A percentile compares a stretch with the other conserved stretches of the same genome.
phyloP scores from a whole-genome alignment of 2,113 vertebrate species.

The Ondatra zibethicus region DNA sequence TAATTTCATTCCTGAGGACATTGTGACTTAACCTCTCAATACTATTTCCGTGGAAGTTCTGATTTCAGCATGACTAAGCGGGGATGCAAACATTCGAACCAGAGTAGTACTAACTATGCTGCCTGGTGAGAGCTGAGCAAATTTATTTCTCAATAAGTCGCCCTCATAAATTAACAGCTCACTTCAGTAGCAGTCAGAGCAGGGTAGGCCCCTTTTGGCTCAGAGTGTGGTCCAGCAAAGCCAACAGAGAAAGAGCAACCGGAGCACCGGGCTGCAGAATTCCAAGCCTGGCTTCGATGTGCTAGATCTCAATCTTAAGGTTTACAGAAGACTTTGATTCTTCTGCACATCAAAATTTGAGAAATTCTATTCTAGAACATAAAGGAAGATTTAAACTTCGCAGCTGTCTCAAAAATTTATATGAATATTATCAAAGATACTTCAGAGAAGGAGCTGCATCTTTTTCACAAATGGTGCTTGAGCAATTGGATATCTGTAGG shows the following conservation, averaged over 20 bases:
- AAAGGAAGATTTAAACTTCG: not conserved
- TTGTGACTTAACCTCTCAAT: not conserved
- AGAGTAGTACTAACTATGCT: not conserved
- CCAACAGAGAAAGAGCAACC: not conserved
- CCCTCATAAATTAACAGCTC: not conserved
- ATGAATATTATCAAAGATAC: not conserved
- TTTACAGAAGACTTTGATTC: not conserved
- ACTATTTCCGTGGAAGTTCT: not conserved
- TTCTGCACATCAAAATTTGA: not conserved
- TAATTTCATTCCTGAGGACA: not conserved
- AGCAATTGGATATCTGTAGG: not conserved
- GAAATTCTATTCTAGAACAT: not conserved
- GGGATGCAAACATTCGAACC: not conserved
- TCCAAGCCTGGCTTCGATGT: not conserved
- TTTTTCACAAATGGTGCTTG: not conserved
- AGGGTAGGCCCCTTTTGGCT: not conserved
- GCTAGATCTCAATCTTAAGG: not conserved
- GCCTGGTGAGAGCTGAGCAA: not conserved
- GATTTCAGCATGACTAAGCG: not conserved
- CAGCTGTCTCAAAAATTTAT: not conserved
- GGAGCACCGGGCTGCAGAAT: not conserved
- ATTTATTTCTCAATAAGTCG: conserved; percentile 17
- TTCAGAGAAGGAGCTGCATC: not conserved
- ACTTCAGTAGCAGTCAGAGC: not conserved
- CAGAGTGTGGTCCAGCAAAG: not conserved